Conservation (phyloP, 2,888 invertebrate genomes). For the Mimas tiliae region DNA sequence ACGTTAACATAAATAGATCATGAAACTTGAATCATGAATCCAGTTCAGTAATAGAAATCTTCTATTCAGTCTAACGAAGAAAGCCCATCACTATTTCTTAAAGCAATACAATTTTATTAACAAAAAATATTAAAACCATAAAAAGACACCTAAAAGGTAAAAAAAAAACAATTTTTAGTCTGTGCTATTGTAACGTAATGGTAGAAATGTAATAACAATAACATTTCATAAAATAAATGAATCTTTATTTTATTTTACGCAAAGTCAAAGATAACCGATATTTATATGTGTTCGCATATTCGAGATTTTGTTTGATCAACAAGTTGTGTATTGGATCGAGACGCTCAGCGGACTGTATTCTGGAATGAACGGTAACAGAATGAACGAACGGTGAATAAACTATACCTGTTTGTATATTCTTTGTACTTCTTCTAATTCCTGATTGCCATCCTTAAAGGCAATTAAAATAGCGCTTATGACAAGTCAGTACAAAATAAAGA, state of each 20-base stretch:
- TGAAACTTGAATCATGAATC: not conserved
- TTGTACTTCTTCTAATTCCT: not conserved
- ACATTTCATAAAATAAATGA: not conserved
- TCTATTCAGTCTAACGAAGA: not conserved
- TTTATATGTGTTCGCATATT: not conserved
- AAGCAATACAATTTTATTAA: not conserved
- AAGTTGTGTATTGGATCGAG: not conserved
- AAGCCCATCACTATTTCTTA: not conserved
- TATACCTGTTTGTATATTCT: not conserved
- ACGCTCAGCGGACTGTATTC: slow-evolving; percentile 7
- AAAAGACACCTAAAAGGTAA: no score
- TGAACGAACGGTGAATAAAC: slow-evolving; percentile 5
- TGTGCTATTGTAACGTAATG: no score
- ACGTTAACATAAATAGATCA: no score
- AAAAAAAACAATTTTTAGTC: no score
- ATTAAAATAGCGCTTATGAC: no score
- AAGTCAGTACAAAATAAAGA: no score
- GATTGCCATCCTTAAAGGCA: no score
- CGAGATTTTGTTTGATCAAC: slow-evolving; percentile 9
- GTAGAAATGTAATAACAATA: no score
- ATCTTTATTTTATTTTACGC: not conserved
- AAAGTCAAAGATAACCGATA: not conserved
- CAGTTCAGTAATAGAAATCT: not conserved
- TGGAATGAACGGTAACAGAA: slow-evolving; percentile 16
- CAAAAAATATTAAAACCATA: no score